Conservation (phyloP, 1,140 invertebrate species). For the Atta colombica region DNA sequence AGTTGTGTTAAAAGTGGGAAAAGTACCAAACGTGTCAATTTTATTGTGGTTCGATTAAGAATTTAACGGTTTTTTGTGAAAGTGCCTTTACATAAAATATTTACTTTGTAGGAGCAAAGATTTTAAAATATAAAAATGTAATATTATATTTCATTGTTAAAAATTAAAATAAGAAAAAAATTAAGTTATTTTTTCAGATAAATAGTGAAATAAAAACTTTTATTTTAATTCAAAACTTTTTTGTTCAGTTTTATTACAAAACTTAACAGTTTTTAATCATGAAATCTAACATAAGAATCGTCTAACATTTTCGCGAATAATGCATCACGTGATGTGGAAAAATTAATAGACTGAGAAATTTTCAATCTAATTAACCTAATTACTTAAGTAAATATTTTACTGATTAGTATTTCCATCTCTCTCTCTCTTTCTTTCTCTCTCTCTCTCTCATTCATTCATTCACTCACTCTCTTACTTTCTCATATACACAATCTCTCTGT, state of each 20-base stretch:
- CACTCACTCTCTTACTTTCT: not conserved
- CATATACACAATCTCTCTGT: not conserved
- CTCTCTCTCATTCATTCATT: not conserved
- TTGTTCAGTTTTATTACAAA: too few species aligned
- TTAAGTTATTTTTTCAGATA: not conserved
- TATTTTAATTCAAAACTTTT: too few species aligned
- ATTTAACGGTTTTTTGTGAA: not conserved
- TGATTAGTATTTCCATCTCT: not conserved
- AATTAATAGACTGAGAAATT: not conserved
- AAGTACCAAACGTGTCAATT: not conserved
- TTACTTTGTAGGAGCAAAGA: not conserved
- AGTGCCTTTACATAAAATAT: not conserved
- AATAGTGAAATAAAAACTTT: not conserved
- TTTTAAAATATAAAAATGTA: not conserved
- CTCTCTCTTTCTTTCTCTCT: not conserved
- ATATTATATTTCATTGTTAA: not conserved
- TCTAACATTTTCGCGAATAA: not conserved
- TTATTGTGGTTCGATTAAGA: not conserved
- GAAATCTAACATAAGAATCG: not conserved
- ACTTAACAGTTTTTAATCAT: not conserved
- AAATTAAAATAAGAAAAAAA: slow-evolving; percentile 1
- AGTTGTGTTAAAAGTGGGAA: not conserved
- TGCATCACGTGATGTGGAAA: not conserved
- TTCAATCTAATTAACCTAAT: slow-evolving; percentile 4
- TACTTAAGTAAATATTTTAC: not conserved